Evolutionary conservation across 2,113 vertebrate genomes (phyloP), one percentile per base, ranked within the genome.

Genomic region (Cottus gobio): DNA sequence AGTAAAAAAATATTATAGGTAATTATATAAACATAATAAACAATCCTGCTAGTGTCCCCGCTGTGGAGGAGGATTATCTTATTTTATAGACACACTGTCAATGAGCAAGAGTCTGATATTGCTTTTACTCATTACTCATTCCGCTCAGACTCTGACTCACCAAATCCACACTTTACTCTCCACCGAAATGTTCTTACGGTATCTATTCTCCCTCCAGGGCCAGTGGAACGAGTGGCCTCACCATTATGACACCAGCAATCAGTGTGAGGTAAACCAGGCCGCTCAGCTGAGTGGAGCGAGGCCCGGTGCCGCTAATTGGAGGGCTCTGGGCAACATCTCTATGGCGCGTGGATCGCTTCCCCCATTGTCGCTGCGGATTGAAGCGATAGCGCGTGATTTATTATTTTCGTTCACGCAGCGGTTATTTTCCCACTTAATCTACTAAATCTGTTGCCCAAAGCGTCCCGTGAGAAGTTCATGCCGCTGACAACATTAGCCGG

Each of bases 301-400:
- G 75, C 30, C 20, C 52, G 50, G 85, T 85, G 31, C 16, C 7
- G 68, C 61, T 87, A 82, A 89, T 86, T 74, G 77, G 75, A 72
- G 71, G 11, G 84, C 75, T 90, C 63, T 44, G 67, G 77, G 77
- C 84, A 3, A 64, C 54, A 2, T 66, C 71, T 36, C n/a, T 42
- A 54, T 76, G n/a, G 62, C 15, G 0, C 46, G 42, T 30, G 44
- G 52, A 77, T 65, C 3, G 48, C 75, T 68, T 16, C 16, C 20
- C 0, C 52, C 44, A 6, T 37, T 61, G 70, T 75, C 52, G 37
- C 9, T 0, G 20, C 12, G 56, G 50, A 34, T 28, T 5, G 28
- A 28, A 65, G 79, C 50, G 54, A 60, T 28, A 34, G 18, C 67
- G 85, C 16, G 56, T 66, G 75, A 84, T 82, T 77, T 36, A 84